Evolutionary conservation across 2,888 invertebrate species (phyloP), one percentile per base, ranked within the genome.

Genomic region (Acronicta alni): DNA sequence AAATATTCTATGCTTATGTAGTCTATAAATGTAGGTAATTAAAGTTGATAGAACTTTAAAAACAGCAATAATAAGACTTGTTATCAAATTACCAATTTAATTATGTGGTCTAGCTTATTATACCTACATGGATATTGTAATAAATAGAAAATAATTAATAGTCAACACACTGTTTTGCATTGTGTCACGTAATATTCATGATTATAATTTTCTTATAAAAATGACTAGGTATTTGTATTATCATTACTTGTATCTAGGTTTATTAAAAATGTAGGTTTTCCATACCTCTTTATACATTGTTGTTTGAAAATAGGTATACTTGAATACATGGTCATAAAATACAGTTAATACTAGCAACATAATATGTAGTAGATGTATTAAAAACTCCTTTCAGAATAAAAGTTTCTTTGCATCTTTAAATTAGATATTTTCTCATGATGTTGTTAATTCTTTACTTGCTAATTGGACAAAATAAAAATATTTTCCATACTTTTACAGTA

Each of bases 21-120:
- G 59, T 74, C 15, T 77, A 75, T 63, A 69, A 76, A 75, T 77
- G 26, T 17, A 45, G 51, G 69, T 58, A 74, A 77, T 77, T 65
- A 67, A 77, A 57, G 17, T 57, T 49, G 38, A 54, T 55, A 60
- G 45, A 52, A 67, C 72, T 58, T 53, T 57, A 63, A 43, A 67
- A 43, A 56, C 55, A 59, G 58, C 58, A 51, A n/a, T 67, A 65
- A 68, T 61, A 72, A 65, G 57, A 39, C 46, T 43, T 72, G 62
- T 67, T 68, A 69, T 69, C 75, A 61, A 56, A 72, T 59, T 57
- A 75, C 69, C 61, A 62, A 77, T 75, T 72, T 72, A 60, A 60
- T 76, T 62, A 67, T 39, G 44, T 51, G 45, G 57, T 57, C 64
- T 56, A 67, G 44, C 53, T 57, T 44, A 47, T 41, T 58, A 57